These are phyloP conservation scores for Drosophila pseudoobscura DNA, from an alignment of 1,140 invertebrate genomes.

Conservation along the genomic window DNA sequence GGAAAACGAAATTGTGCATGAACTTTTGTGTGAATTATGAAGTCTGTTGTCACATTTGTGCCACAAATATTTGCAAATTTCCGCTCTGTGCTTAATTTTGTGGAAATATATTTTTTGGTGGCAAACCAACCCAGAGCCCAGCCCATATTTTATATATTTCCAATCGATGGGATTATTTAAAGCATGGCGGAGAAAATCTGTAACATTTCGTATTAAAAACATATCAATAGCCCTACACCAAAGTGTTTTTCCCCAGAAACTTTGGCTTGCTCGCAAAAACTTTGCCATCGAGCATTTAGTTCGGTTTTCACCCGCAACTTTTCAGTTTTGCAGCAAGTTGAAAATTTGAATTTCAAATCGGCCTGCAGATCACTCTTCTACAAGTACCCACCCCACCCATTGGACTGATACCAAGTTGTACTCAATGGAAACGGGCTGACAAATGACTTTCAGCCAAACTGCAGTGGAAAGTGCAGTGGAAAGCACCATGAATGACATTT, in stretches of 20 bases:
- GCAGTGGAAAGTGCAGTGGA: slow-evolving; percentile 2
- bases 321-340: slow-evolving; percentile 37
- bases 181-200: no score
- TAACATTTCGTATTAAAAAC: slow-evolving; percentile 11
- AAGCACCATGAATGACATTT: slow-evolving; percentile 27
- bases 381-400: no score
- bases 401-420: slow-evolving; percentile 35
- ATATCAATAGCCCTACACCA: slow-evolving; percentile 40
- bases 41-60: slow-evolving; percentile 42
- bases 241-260: slow-evolving; percentile 42
- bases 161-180: not conserved
- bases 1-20: slow-evolving; percentile 35
- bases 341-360: slow-evolving; percentile 54
- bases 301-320: slow-evolving; percentile 33
- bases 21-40: slow-evolving; percentile 63
- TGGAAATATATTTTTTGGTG: slow-evolving; percentile 38
- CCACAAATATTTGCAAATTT: slow-evolving; percentile 21
- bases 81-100: slow-evolving; percentile 55
- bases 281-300: slow-evolving; percentile 41
- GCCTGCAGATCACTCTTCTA: slow-evolving; percentile 17
- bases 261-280: slow-evolving; percentile 14
- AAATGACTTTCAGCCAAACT: slow-evolving; percentile 36
- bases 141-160: not conserved
- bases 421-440: slow-evolving; percentile 36
- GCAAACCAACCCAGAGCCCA: no score